Base-by-base conservation (phyloP, 2,797 vertebrate genomes). In the Myoxocephalus aenaeus region DNA sequence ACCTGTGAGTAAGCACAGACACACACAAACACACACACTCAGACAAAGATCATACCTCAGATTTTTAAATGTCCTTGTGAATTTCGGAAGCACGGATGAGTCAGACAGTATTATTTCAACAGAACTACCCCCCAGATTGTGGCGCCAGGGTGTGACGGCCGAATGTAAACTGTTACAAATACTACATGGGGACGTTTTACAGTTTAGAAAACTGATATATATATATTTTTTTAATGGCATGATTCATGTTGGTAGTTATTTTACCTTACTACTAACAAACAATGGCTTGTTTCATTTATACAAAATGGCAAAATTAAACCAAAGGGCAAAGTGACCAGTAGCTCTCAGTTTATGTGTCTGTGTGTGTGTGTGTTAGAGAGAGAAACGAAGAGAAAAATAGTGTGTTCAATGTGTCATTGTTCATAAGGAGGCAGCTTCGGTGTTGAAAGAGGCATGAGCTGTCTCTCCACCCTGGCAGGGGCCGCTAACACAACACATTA, bases 1-100 rank as follows among this genome's bases (percentile, higher is more conserved):
- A 98, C 88, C 86, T 98, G 97, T 97, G 86, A 97, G 97, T 96
- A 77, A 51, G 7, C 64, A 67, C 46, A 67, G 14, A 44, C 32
- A 65, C 65, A 65, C 29, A 75, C 36, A 75, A 13, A 42, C 53
- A 36, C 12, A 65, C 36, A 70, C 6, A 70, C 44, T 63, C 68
- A 73, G 56, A 51, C 54, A 74, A 51, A 61, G 54, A 68, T 72
- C 59, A 13, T 34, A 18, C 14, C 22, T 34, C 20, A 27, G 1
- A 65, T 70, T 80, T 25, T 75, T n/a, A 50, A 62, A 62, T 40
- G 29, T 51, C 9, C 1, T 11, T 64, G 4, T 71, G 54, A 54
- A 73, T 77, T 48, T 74, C 27, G 68, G 40, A 62, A 78, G n/a
- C 27, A 1, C 11, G 4, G 10, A 73, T 88, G 80, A 87, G 58